Evolutionary conservation across 2,888 invertebrate species (phyloP), one percentile per base, ranked within the genome.

Genomic region (Mamestra brassicae): DNA sequence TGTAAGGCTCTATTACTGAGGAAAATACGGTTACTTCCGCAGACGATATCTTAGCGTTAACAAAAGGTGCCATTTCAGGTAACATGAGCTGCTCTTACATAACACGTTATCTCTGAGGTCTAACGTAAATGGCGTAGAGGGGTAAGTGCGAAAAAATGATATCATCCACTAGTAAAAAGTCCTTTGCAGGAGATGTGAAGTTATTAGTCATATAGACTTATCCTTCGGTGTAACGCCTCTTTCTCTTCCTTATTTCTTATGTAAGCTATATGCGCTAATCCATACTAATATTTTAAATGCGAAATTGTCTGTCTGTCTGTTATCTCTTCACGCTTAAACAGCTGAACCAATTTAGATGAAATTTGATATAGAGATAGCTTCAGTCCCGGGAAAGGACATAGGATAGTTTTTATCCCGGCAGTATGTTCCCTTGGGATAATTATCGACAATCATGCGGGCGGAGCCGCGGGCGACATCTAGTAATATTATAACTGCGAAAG

Each of bases 21-120:
- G 78, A 84, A 87, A 78, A 78, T 71, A 72, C 62, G 85, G 83
- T 85, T 76, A 73, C 81, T 80, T 87, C 87, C 86, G 81, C 57
- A 65, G 63, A 77, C 54, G 62, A 79, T 85, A 87, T 79, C 69
- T 77, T 74, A 69, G 62, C 73, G 71, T 71, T 75, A 70, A 80
- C 81, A 86, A 86, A 83, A 76, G 76, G 64, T 67, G 76, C 54
- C 62, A 80, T 83, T 76, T 69, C 38, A 77, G 73, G 62, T 78
- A 75, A 66, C 71, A 76, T 61, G 70, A 77, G 72, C 70, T 76
- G 57, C 71, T 74, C 63, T 75, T 71, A 76, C 69, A 79, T 76
- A 75, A 72, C 47, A 42, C 70, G 74, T 74, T 81, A 81, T 87
- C 78, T 78, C 42, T 10, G 38, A 75, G 72, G 72, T 73, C 50